phyloP scores from a whole-genome alignment of 2,113 vertebrate genomes.

The Myotis lucifugus region DNA sequence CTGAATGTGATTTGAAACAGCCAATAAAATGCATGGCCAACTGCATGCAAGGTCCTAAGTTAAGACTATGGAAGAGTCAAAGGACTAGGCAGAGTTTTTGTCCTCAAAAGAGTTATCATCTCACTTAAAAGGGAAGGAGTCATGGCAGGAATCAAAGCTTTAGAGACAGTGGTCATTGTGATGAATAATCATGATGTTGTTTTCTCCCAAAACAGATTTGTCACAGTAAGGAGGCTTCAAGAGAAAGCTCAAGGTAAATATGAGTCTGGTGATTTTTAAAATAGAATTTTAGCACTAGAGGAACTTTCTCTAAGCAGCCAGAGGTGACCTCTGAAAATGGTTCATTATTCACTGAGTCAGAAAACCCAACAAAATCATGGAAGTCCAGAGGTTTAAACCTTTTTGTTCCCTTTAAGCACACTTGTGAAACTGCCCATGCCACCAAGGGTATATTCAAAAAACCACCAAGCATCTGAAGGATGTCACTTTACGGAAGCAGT shows the following conservation, averaged over 20 bases:
- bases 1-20: not conserved
- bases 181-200: not conserved
- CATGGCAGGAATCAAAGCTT: not conserved
- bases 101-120: not conserved
- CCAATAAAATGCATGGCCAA: not conserved
- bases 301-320: not conserved
- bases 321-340: not conserved
- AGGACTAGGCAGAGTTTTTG: not conserved
- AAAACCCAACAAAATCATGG: not conserved
- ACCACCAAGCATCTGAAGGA: not conserved
- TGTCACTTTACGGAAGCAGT: not conserved
- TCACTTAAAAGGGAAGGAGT: not conserved
- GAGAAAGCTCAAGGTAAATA: slow-evolving; percentile 33
- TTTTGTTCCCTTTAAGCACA: not conserved
- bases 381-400: not conserved
- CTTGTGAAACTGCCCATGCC: not conserved
- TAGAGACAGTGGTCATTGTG: not conserved
- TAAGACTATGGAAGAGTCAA: not conserved
- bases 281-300: not conserved
- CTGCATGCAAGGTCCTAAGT: not conserved
- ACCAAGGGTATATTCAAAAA: not conserved
- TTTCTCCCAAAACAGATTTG: slow-evolving; percentile 60
- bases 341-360: not conserved
- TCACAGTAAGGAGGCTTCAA: not conserved
- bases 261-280: not conserved